A percentile compares a stretch with the other conserved stretches of the same genome.
Evolutionary conservation across 2,797 vertebrate species (phyloP).

Genomic region (Borostomias antarcticus): DNA sequence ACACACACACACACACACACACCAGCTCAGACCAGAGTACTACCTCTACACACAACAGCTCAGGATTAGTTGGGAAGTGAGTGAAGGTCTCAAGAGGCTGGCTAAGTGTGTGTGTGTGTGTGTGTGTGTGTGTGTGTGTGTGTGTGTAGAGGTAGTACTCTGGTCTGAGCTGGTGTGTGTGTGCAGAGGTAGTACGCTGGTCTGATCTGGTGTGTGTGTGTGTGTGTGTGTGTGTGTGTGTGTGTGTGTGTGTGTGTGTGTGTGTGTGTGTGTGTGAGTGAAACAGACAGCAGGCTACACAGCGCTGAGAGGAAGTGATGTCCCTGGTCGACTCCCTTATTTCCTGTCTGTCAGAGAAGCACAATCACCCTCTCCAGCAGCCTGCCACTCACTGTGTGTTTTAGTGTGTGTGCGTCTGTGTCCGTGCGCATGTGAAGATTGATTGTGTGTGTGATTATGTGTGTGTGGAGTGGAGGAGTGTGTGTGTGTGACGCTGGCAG

Average conservation of each 20-base stretch:
- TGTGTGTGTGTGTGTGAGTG: neutral
- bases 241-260: constrained; percentile 10
- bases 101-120: neutral
- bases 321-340: constrained; percentile 62
- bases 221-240: constrained; percentile 12
- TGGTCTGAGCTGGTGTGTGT: constrained; percentile 1
- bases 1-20: neutral
- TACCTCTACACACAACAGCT: no score
- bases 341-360: constrained; percentile 67
- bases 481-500: constrained; percentile 6
- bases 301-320: constrained; percentile 60
- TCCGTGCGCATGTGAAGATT: constrained; percentile 5
- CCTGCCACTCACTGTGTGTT: constrained; percentile 38
- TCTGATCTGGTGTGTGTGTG: constrained; percentile 5
- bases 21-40: no score
- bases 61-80: neutral
- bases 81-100: neutral
- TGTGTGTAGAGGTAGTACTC: no score
- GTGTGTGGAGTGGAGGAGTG: neutral
- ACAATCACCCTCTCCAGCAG: constrained; percentile 54
- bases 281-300: constrained; percentile 61
- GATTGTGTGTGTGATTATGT: constrained; percentile 18
- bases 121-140: neutral
- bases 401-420: constrained; percentile 20
- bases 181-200: neutral